phyloP scores from a whole-genome alignment of 2,797 vertebrate genomes.

The Meriones psammophilus region DNA sequence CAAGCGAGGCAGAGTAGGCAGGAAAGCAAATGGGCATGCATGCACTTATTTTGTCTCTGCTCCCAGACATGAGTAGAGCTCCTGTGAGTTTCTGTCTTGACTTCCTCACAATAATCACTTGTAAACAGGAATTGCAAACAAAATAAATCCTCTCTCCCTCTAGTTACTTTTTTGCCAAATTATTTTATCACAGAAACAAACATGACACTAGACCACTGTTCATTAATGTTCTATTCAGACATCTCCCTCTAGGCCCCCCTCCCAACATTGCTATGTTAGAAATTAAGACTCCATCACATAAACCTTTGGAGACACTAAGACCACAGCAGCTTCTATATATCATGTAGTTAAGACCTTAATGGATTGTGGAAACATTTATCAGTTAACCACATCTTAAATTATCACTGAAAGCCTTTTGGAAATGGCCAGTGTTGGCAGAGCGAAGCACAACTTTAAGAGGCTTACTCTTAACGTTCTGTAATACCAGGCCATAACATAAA shows the following conservation, averaged over 20 bases:
- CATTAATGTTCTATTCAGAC: neutral
- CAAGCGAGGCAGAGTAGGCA: neutral
- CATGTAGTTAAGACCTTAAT: conserved; percentile 20
- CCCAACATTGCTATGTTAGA: neutral
- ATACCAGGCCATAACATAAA: neutral
- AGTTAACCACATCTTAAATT: conserved; percentile 45
- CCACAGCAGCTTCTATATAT: neutral
- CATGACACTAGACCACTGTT: neutral
- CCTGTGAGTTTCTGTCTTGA: neutral
- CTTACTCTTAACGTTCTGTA: conserved; percentile 15
- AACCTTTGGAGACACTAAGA: neutral
- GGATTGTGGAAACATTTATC: conserved; percentile 20
- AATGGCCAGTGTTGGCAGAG: neutral
- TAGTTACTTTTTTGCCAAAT: neutral
- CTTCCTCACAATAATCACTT: neutral
- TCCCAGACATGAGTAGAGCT: neutral
- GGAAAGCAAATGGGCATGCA: neutral
- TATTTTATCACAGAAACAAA: neutral
- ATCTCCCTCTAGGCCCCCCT: neutral
- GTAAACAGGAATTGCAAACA: neutral
- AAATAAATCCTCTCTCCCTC: neutral
- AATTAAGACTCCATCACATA: neutral
- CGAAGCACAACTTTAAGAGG: neutral
- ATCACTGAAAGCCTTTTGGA: conserved; percentile 27
- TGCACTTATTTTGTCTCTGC: neutral